Percentiles rank a stretch among this genome's conserved stretches.
phyloP scores from a whole-genome alignment of 1,140 invertebrate genomes.

The Microplitis mediator region DNA sequence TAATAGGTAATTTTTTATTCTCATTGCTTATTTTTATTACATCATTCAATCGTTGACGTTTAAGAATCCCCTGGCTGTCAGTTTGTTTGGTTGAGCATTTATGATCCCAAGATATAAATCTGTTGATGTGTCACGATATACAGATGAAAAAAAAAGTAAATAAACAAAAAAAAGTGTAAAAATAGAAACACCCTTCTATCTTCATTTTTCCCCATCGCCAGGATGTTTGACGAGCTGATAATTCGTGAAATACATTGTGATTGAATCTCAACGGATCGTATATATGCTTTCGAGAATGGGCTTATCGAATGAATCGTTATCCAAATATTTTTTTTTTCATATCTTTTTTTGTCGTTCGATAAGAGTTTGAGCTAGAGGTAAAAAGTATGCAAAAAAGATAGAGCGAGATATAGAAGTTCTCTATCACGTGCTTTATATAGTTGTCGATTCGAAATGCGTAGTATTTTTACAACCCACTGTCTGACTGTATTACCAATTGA shows the following conservation, averaged over 20 bases:
- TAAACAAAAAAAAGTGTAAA: too few relatives aligned
- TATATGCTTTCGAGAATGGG: neutral
- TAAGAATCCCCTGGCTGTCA: neutral
- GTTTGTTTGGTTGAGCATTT: neutral
- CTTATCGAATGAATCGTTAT: slow-evolving; percentile 28
- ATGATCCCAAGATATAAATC: neutral
- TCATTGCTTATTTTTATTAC: neutral
- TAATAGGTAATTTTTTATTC: neutral
- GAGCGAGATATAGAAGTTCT: neutral
- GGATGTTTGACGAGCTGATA: slow-evolving; percentile 16
- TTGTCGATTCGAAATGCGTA: slow-evolving; percentile 23
- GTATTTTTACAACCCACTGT: slow-evolving; percentile 6
- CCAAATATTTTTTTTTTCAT: slow-evolving; percentile 28
- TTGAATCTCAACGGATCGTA: slow-evolving; percentile 27
- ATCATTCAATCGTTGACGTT: neutral
- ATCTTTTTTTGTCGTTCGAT: neutral
- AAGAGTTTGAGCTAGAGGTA: neutral
- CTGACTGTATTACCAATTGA: slow-evolving; percentile 43
- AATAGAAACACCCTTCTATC: neutral
- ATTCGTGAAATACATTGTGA: slow-evolving; percentile 28
- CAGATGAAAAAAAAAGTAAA: neutral
- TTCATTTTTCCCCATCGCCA: slow-evolving; percentile 1
- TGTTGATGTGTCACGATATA: neutral
- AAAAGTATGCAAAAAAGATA: neutral
- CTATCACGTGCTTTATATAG: slow-evolving; percentile 9